Evolutionary conservation across 2,888 invertebrate species (phyloP).

Genomic region (Drosophila prostipennis): DNA sequence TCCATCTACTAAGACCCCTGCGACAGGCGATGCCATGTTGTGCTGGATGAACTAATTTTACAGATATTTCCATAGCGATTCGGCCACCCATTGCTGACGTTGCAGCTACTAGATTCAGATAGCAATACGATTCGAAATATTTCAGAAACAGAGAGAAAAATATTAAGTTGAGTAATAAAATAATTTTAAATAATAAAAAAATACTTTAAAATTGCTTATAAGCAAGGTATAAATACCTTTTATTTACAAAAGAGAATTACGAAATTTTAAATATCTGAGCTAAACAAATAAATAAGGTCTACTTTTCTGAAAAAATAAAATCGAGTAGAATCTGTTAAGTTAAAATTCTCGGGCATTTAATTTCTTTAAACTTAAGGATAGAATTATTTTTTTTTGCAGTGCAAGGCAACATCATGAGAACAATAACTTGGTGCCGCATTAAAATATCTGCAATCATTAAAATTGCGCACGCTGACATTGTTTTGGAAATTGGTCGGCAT

Average conservation of each 20-base stretch:
- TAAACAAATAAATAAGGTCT: too few relatives aligned
- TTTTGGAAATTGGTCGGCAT: slow-evolving; percentile 62
- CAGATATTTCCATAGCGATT: slow-evolving; percentile 26
- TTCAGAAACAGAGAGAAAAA: background rate
- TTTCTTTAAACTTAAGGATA: too few relatives aligned
- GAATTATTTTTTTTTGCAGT: slow-evolving; percentile 28
- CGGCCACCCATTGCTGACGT: slow-evolving; percentile 41
- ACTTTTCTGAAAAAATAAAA: too few relatives aligned
- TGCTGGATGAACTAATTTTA: slow-evolving; percentile 27
- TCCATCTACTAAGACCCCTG: slow-evolving; percentile 13
- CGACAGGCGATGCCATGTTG: slow-evolving; percentile 29
- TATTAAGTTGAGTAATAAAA: background rate
- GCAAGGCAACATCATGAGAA: slow-evolving; percentile 61
- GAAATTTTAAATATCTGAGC: too few relatives aligned
- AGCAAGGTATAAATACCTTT: too few relatives aligned
- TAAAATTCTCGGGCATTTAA: too few relatives aligned
- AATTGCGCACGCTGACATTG: slow-evolving; percentile 79
- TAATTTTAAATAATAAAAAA: too few relatives aligned
- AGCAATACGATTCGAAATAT: slow-evolving; percentile 9
- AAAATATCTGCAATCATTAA: slow-evolving; percentile 82
- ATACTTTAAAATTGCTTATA: too few relatives aligned
- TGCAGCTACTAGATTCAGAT: slow-evolving; percentile 26
- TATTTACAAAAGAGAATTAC: too few relatives aligned
- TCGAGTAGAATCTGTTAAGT: too few relatives aligned
- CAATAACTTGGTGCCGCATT: slow-evolving; percentile 76